Base-by-base conservation (phyloP, 2,888 invertebrate species). In the Dynastes grantii region DNA sequence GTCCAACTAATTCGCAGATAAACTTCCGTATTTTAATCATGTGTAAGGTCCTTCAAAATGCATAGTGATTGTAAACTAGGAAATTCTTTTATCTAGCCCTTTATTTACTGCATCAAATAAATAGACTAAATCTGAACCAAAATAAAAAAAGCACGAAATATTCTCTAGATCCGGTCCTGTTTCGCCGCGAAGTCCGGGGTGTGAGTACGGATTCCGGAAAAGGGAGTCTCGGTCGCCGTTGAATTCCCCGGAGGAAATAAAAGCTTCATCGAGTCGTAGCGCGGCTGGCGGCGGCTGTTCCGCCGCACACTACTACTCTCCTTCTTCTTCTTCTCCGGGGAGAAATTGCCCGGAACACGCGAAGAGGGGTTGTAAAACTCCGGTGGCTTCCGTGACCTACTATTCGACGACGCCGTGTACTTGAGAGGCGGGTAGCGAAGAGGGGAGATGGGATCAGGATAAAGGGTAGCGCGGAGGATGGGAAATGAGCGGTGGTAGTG, bases 301-400 rank as follows among this genome's bases (percentile, higher is more conserved):
- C 11, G 63, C 63, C 29, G 63, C 63, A 29, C 29, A 16, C 22
- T 55, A 55, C 55, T 55, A 55, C 22, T 5, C 16, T 55, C 55
- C 16, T 22, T 22, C 55, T 55, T 22, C 55, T 55, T 55, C 55
- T 55, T 40, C 55, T 81, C 78, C 75, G 79, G 79, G 81, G 82
- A 85, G 87, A 88, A 88, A 88, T 88, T 88, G 87, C 86, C 87
- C 86, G 87, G 87, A 87, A 87, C 87, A 87, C 83, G 82, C 86
- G 85, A 84, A 82, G 82, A 83, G 83, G 82, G 83, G 83, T 85
- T 85, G 86, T 86, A 86, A 86, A 85, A 86, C 84, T 85, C 83
- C 82, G 82, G 81, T 82, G 85, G 83, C 85, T 83, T 85, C 85
- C 84, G 84, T 85, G 85, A 85, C 86, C 85, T 86, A 85, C 85